Percentiles rank a stretch among this genome's conserved stretches.
Evolutionary conservation across 30 jellyfish, hydroid and myxozoan species (phyloP).

Genomic region (Aurelia sp.): DNA sequence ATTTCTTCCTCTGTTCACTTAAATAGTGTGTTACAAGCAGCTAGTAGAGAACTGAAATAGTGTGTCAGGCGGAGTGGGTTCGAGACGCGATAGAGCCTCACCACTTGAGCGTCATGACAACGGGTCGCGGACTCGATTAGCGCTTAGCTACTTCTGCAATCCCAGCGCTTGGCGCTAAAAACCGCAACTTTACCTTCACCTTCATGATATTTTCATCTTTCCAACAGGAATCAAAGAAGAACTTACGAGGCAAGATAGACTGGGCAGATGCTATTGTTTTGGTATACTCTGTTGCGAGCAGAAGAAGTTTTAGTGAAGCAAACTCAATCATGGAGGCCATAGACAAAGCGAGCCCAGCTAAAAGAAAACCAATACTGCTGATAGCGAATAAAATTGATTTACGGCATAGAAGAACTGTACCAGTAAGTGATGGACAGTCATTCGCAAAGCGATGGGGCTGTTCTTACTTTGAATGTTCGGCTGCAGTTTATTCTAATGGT

Average conservation of each 20-base stretch:
- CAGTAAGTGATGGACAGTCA: conserved; percentile 60
- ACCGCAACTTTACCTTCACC: too few relatives aligned
- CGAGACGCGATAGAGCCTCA: too few relatives aligned
- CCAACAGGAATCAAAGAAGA: conserved; percentile 47
- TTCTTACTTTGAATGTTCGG: conserved; percentile 81
- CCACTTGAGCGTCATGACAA: too few relatives aligned
- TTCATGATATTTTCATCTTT: neutral
- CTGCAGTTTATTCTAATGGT: conserved; percentile 73
- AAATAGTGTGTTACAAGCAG: too few relatives aligned
- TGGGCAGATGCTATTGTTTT: conserved; percentile 82
- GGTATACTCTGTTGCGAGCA: conserved; percentile 77
- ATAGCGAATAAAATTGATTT: conserved; percentile 78
- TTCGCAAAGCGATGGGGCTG: conserved; percentile 64
- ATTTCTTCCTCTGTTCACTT: too few relatives aligned
- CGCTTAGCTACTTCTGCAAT: too few relatives aligned
- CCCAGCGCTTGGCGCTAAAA: too few relatives aligned
- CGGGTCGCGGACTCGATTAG: too few relatives aligned
- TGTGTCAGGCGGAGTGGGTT: too few relatives aligned
- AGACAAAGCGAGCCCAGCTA: conserved; percentile 24
- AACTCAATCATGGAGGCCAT: conserved; percentile 24
- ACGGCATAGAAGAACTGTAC: conserved; percentile 51
- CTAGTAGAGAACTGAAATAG: too few relatives aligned
- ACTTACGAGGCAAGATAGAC: conserved; percentile 48
- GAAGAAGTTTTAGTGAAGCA: conserved; percentile 56
- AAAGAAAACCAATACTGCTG: conserved; percentile 62